Conservation (phyloP, 2,113 vertebrate genomes). For the Zapornia atra region DNA sequence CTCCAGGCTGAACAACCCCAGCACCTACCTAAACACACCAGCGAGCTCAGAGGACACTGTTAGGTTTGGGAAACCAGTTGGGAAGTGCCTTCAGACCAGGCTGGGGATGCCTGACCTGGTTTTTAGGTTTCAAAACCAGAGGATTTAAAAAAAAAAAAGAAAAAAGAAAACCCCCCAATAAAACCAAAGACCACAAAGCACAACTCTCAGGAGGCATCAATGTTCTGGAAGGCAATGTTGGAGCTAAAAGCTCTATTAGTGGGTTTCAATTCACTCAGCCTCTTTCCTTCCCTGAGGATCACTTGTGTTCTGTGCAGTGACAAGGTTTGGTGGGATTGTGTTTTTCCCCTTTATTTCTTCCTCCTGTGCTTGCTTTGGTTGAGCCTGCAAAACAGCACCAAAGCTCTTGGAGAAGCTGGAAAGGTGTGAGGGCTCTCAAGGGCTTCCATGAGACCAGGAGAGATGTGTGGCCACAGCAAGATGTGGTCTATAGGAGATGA, state of each 20-base stretch:
- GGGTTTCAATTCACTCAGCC: not conserved
- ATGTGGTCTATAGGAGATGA: not conserved
- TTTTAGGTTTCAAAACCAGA: not conserved
- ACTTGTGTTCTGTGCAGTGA: not conserved
- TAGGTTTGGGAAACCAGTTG: not conserved
- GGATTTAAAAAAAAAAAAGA: not conserved
- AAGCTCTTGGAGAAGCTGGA: not conserved
- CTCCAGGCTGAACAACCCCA: no score
- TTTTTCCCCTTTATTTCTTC: not conserved
- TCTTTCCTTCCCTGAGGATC: constrained; percentile 11
- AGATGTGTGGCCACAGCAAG: not conserved
- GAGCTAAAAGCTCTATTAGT: constrained; percentile 9
- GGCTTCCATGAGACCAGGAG: not conserved
- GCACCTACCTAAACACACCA: not conserved
- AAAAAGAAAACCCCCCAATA: no score
- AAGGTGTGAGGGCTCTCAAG: accelerated
- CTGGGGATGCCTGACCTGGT: not conserved
- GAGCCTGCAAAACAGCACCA: not conserved
- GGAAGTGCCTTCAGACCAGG: not conserved
- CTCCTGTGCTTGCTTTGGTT: not conserved
- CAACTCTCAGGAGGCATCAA: not conserved
- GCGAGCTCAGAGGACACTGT: not conserved
- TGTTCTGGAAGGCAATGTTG: not conserved
- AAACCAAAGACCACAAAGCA: no score
- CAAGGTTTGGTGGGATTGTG: not conserved